phyloP scores from a whole-genome alignment of 2,888 invertebrate species.

The Agonopterix alstromeriana region DNA sequence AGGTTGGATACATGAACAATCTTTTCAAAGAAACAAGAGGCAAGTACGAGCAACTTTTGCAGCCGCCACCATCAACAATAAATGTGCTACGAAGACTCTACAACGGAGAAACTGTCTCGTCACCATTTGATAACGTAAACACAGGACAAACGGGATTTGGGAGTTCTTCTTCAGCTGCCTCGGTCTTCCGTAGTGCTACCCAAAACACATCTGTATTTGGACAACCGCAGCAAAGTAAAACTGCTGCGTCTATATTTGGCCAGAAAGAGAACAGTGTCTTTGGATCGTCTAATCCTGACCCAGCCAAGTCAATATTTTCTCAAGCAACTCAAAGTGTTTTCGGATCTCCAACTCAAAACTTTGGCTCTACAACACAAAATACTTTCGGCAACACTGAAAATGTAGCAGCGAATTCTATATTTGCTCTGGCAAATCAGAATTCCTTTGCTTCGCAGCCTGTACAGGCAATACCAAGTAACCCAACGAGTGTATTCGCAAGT shows the following conservation, averaged over 20 bases:
- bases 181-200: slow-evolving; percentile 47
- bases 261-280: slow-evolving; percentile 8
- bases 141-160: slow-evolving; percentile 17
- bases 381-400: slow-evolving; percentile 14
- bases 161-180: slow-evolving; percentile 21
- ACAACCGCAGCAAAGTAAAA: slow-evolving; percentile 15
- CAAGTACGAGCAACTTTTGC: slow-evolving; percentile 43
- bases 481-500: slow-evolving; percentile 33
- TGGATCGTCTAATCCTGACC: slow-evolving; percentile 14
- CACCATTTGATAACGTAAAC: slow-evolving; percentile 30
- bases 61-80: slow-evolving; percentile 32
- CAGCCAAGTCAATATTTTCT: slow-evolving; percentile 43
- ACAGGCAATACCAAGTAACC: slow-evolving; percentile 15
- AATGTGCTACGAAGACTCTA: slow-evolving; percentile 42
- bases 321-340: slow-evolving; percentile 37
- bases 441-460: slow-evolving; percentile 3
- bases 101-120: slow-evolving; percentile 37
- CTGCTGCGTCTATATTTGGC: slow-evolving; percentile 15
- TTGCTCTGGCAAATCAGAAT: slow-evolving; percentile 15
- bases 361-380: slow-evolving; percentile 1
- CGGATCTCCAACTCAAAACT: neutral
- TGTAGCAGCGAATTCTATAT: slow-evolving; percentile 20
- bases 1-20: slow-evolving; percentile 47
- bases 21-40: slow-evolving; percentile 35
- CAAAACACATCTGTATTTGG: slow-evolving; percentile 25